These are phyloP conservation scores for Gobio occitaniae DNA, from an alignment of 2,797 vertebrate genomes.

Conservation along the genomic window DNA sequence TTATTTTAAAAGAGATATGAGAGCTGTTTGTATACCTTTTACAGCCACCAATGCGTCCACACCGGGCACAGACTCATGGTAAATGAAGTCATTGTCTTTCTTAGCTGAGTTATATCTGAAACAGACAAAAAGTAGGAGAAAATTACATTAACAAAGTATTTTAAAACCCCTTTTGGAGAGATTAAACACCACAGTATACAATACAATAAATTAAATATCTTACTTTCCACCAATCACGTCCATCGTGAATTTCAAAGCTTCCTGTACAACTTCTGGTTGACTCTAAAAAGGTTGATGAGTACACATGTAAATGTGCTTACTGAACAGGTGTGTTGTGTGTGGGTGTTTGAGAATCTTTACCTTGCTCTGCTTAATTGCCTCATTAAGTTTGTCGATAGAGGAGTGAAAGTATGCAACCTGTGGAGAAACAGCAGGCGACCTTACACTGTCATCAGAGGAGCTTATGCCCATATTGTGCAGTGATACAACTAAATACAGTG, in stretches of 20 bases:
- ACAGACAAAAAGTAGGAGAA: neutral
- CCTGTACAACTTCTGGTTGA: constrained; percentile 83
- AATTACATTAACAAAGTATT: neutral
- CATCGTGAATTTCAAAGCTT: constrained; percentile 85
- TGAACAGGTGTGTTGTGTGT: neutral
- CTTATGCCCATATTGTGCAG: neutral
- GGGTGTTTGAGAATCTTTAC: constrained; percentile 62
- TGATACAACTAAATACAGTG: neutral
- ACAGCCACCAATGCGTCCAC: constrained; percentile 82
- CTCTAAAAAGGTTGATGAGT: constrained; percentile 70
- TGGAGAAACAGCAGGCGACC: neutral
- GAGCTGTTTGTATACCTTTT: constrained; percentile 77
- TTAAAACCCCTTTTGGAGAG: neutral
- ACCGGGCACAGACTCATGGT: constrained; percentile 82
- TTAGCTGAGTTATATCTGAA: constrained; percentile 84
- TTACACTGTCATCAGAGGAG: neutral
- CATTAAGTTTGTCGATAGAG: constrained; percentile 84
- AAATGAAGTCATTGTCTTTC: constrained; percentile 90
- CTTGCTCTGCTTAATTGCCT: constrained; percentile 86
- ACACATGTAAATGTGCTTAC: neutral
- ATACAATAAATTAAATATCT: constrained; percentile 60
- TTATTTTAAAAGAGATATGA: neutral
- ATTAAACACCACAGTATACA: neutral
- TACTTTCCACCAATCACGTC: constrained; percentile 89
- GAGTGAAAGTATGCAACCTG: constrained; percentile 87